Base-by-base conservation (phyloP, 2,888 invertebrate genomes). In the Amphipyra tragopoginis region DNA sequence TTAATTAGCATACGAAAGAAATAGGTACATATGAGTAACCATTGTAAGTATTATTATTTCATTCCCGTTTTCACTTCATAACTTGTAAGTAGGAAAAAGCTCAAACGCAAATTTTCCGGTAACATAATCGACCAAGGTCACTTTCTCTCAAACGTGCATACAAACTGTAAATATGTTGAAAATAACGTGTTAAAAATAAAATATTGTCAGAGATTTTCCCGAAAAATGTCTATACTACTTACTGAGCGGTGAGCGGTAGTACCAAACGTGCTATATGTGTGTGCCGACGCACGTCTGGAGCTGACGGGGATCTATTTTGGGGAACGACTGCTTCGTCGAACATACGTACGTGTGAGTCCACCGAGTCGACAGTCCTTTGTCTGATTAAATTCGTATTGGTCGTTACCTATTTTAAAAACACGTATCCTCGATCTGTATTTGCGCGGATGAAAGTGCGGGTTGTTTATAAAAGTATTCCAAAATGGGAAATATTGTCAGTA, bases 221-320 rank as follows among this genome's bases (percentile, higher is more conserved):
- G 85, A 89, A 83, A 81, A 75, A 72, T 75, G 58, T 72, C 77
- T 77, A 29, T 29, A 59, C 43, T 52, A 50, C 58, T 48, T 45
- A 65, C 67, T 10, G 56, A 60, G 45, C 77, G 82, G 50, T 48
- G 81, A 73, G 79, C 76, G 61, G 70, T 72, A 85, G 84, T 86
- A 85, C 76, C 79, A 82, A 82, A 80, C 80, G 85, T 84, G 82
- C 82, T 83, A 82, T 69, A 73, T 77, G 70, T 75, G 81, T 86
- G 84, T 86, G 86, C 72, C 72, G 63, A 67, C 85, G 83, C 88
- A 85, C 87, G 90, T 81, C 90, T 91, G 90, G 86, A 85, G 84
- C 89, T 93, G 93, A 94, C 93, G 93, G 83, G 81, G 73, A 68
- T 87, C 93, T 94, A 94, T 94, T 94, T 94, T 85, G 87, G 92